phyloP scores from a whole-genome alignment of 2,113 vertebrate genomes.

The Amia ocellicauda region DNA sequence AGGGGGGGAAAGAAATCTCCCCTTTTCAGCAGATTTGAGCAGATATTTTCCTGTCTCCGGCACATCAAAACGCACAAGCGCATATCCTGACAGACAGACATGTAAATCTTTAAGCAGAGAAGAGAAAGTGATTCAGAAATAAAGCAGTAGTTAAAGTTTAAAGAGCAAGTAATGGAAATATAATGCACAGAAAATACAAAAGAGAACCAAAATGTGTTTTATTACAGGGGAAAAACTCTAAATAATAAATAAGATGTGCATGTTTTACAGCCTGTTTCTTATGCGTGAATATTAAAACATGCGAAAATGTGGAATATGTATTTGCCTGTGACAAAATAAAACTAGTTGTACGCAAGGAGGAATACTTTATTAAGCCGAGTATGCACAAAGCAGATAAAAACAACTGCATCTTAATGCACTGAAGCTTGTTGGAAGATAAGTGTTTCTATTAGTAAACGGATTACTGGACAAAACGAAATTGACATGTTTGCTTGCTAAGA shows the following conservation, averaged over 20 bases:
- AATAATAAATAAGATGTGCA: slow-evolving; percentile 85
- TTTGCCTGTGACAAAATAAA: slow-evolving; percentile 56
- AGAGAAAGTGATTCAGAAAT: slow-evolving; percentile 62
- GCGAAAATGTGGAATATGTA: slow-evolving; percentile 60
- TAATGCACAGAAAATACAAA: slow-evolving; percentile 70
- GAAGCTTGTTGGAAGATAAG: slow-evolving; percentile 33
- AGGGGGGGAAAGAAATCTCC: slow-evolving; percentile 38
- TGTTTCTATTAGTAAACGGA: slow-evolving; percentile 45
- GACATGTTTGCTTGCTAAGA: slow-evolving; percentile 65
- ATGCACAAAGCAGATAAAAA: slow-evolving; percentile 27
- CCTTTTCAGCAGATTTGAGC: slow-evolving; percentile 63
- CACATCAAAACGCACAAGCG: slow-evolving; percentile 49
- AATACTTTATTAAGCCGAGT: slow-evolving; percentile 18
- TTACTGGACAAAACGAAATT: slow-evolving; percentile 57
- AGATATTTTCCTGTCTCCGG: slow-evolving; percentile 55
- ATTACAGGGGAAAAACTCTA: slow-evolving; percentile 66
- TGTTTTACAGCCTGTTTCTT: slow-evolving; percentile 72
- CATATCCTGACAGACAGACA: slow-evolving; percentile 52
- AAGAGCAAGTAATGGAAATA: slow-evolving; percentile 92
- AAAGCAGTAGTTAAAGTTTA: slow-evolving; percentile 90
- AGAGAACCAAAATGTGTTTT: slow-evolving; percentile 64
- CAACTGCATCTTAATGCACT: slow-evolving; percentile 61
- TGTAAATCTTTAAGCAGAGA: slow-evolving; percentile 63
- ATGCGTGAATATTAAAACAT: slow-evolving; percentile 82
- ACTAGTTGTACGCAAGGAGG: slow-evolving; percentile 39